Base-by-base conservation (phyloP, 2,888 invertebrate genomes). In the Scelioninae gen. 2 region DNA sequence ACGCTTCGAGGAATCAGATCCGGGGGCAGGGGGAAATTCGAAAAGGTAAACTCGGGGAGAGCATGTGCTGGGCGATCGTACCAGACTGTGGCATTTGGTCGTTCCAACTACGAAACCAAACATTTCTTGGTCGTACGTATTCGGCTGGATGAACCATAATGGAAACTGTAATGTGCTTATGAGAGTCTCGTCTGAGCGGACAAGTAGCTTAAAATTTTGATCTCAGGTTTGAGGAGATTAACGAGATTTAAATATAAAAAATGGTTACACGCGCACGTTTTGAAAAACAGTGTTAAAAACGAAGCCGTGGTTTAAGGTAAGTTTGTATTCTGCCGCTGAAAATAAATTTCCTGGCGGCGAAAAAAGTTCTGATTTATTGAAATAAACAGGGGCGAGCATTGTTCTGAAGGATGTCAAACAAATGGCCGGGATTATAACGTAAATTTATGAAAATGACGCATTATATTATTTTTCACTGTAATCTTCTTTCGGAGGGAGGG, bases 151-250 rank as follows among this genome's bases (percentile, higher is more conserved):
- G 61, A 39, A 16, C 41, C 41, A 18, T 18, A 61, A 69, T 61
- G 18, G 45, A 41, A 39, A 61, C 16, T 25, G 28, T 61, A 48
- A 69, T 55, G 61, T 35, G 28, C 69, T 61, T 69, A 69, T 55
- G 45, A 63, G 55, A 41, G 5, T 37, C 43, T 53, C 52, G 52
- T 19, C 45, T 52, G 37, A 37, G 33, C 31, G 37, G 46, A 43
- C 55, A 55, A 63, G 69, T 55, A 35, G 61, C 37, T 69, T 67
- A 57, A 58, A 50, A 68, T 58, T 68, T 31, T 50, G 50, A 58
- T 58, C 50, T 13, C 11, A 9, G 22, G 13, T 16, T 15, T 22
- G 9, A 11, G 10, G 22, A 31, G 67, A 58, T 68, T 68, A 58
- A 25, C 50, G 37, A 13, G 33, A 28, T 64, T 50, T 25, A 9